phyloP scores from a whole-genome alignment of 35 echinoderm and acorn worm species.

The Chiridota heheva region DNA sequence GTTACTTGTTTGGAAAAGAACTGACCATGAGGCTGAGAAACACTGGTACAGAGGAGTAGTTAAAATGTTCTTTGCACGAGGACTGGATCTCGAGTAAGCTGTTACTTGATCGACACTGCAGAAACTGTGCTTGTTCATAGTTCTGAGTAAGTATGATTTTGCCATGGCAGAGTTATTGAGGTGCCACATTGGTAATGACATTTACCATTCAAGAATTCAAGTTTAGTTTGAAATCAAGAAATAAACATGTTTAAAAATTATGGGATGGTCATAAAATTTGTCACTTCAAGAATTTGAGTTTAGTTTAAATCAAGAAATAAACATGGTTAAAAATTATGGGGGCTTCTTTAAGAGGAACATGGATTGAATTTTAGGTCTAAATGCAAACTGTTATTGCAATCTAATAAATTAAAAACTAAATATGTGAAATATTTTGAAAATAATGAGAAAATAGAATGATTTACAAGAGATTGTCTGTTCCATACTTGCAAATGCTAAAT shows the following conservation, averaged over 20 bases:
- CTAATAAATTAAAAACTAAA: no score
- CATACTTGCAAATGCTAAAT: no score
- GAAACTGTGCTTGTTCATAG: conserved; percentile 40
- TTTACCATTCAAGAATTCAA: neutral
- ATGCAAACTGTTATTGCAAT: no score
- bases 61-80: neutral
- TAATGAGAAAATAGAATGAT: no score
- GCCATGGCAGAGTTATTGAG: neutral
- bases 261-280: neutral
- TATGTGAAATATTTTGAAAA: no score
- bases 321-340: no score
- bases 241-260: neutral
- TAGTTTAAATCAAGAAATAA: neutral
- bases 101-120: conserved; percentile 63
- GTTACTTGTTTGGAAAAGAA: no score
- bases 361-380: no score
- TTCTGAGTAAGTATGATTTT: conserved; percentile 43
- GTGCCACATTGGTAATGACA: neutral
- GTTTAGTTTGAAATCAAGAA: neutral
- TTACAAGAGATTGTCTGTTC: no score
- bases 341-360: no score
- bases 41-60: conserved; percentile 38
- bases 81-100: conserved; percentile 26
- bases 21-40: neutral
- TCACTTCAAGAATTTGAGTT: neutral